Base-by-base conservation (phyloP, 1,140 invertebrate species). In the Musca domestica region DNA sequence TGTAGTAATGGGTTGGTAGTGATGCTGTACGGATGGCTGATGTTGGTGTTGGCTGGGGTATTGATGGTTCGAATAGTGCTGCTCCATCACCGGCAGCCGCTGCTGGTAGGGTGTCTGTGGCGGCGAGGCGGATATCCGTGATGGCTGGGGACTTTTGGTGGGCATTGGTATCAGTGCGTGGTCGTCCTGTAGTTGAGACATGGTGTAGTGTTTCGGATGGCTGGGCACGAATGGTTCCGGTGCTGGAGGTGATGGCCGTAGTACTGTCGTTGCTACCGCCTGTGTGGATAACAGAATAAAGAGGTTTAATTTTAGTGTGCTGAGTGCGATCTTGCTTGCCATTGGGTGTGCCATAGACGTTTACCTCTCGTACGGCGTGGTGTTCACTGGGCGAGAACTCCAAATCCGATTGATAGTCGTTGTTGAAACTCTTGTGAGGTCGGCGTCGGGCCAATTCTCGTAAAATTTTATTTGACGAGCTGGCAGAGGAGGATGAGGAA, bases 261-360 rank as follows among this genome's bases (percentile, higher is more conserved):
- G 17, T 70, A 73, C 47, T 76, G 74, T 47, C 30, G 67, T 56
- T 25, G 52, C 23, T 56, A 56, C 23, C 25, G 52, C 52, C 52
- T 79, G 75, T 77, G 64, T 79, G 75, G 71, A 74, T 76, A 71
- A 76, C 78, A 76, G 74, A 73, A 80, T 78, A 75, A 77, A 81
- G 77, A 76, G 73, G 76, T 76, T 78, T 80, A 74, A 76, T 75
- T 72, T 76, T 41, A 41, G 34, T 80, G 73, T 76, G 74, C 69
- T 72, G 76, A 63, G 73, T 69, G 66, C 76, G 72, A 66, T 69
- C 71, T 71, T 74, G 74, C 70, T 66, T 71, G 75, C 74, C 73
- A 68, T 73, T 71, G 68, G 69, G 67, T 73, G 69, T 69, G 48
- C 74, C 76, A 72, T 74, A 77, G 72, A 73, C 67, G 73, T 80